Evolutionary conservation across 2,113 vertebrate genomes (phyloP), one percentile per base, ranked within the genome.

Genomic region (Turdus rufiventris): DNA sequence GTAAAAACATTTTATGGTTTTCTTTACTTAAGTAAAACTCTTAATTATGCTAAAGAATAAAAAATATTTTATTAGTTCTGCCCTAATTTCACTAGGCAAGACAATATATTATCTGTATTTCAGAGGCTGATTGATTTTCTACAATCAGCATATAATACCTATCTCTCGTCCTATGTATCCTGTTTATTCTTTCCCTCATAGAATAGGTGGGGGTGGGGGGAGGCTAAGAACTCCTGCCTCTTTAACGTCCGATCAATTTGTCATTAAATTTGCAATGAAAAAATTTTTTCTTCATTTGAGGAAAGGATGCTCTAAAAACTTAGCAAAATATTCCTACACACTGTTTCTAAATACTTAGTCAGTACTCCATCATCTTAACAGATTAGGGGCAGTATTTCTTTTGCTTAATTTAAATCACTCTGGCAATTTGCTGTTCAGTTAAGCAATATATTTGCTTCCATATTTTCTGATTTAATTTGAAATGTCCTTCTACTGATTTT

Each of bases 391-490:
- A 71, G 10, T 63, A 40, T 8, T 43, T 89, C 7, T 74, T 67
- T 80, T 65, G 21, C 24, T 28, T 88, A 60, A 74, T 89, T 91
- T 81, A 85, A 87, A 87, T 91, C 65, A 58, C 9, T 88, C 66
- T 63, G 34, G 36, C 8, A 16, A 8, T 57, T 86, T 88, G 14
- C 70, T 80, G 15, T 43, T 91, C 40, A 90, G n/a, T 77, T 91
- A 72, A 21, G 33, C 14, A 91, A 72, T 75, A 89, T 48, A 82
- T 31, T 93, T 82, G 17, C 78, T 77, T 33, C 54, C 67, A 80
- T 88, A 88, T 86, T 86, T 83, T 83, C 50, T 88, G 38, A 83
- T 92, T 77, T 86, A 58, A 70, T 80, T 72, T 73, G 6, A 61
- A 91, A 79, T 54, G 3, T 3, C 70, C 82, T 85, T 75, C 20